Conservation (phyloP, 2,797 vertebrate genomes). For the Dermochelys coriacea region DNA sequence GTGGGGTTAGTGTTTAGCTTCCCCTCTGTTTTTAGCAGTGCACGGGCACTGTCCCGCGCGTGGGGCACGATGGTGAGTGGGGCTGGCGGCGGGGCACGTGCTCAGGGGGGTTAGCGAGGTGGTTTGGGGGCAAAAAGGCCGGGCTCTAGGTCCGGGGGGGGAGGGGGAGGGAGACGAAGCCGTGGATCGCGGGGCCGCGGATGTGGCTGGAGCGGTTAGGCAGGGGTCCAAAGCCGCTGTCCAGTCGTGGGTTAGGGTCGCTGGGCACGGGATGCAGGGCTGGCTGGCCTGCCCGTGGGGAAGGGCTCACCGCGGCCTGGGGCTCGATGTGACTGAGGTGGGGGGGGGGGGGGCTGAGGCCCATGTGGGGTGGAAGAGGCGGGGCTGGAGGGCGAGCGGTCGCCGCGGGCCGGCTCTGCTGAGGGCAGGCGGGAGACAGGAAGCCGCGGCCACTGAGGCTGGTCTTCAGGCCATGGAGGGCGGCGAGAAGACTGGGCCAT, state of each 20-base stretch:
- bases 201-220: not conserved
- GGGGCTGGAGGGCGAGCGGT: not conserved
- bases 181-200: not conserved
- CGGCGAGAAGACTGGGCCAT: not conserved
- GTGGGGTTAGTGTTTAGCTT: accelerated
- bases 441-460: not conserved
- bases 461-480: too few species aligned
- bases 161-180: too few species aligned
- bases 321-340: not conserved
- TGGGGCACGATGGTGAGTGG: not conserved
- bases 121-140: not conserved
- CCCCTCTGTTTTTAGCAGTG: not conserved
- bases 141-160: not conserved
- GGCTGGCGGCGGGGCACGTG: not conserved
- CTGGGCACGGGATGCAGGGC: too few species aligned
- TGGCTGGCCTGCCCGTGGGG: not conserved
- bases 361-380: too few species aligned
- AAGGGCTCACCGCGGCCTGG: not conserved
- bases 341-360: not conserved
- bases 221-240: not conserved
- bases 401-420: not conserved
- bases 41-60: not conserved
- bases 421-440: not conserved
- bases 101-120: not conserved
- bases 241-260: not conserved